Percentiles rank a stretch among this genome's conserved stretches.
Evolutionary conservation across 2,113 vertebrate species (phyloP).

Genomic region (Cromileptes altivelis): DNA sequence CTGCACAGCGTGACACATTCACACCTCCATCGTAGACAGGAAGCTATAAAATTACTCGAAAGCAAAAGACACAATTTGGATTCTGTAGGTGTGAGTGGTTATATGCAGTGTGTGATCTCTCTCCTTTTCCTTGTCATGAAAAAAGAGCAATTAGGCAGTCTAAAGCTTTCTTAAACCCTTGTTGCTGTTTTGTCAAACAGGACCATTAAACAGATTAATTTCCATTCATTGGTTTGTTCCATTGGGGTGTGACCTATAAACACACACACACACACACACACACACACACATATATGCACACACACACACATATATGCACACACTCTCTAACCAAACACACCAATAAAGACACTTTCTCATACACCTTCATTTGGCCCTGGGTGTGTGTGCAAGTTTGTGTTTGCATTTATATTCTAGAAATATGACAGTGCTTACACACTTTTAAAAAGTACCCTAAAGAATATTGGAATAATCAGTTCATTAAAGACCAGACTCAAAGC

Average conservation of each 20-base stretch:
- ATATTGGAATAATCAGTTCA: background rate
- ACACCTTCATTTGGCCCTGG: background rate
- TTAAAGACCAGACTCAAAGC: background rate
- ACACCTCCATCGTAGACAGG: too few relatives aligned
- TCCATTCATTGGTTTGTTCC: conserved; percentile 10
- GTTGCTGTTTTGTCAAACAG: conserved; percentile 14
- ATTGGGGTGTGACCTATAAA: background rate
- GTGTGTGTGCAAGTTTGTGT: background rate
- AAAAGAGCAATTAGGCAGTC: conserved; percentile 7
- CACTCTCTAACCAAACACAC: background rate
- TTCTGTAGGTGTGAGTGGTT: background rate
- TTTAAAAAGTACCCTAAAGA: background rate
- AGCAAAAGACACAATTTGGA: background rate
- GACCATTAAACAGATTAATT: conserved; percentile 27
- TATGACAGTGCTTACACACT: background rate
- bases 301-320: background rate
- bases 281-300: background rate
- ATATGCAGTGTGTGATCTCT: background rate
- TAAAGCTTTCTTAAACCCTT: conserved; percentile 16
- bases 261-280: background rate
- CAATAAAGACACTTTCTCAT: background rate
- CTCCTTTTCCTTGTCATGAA: background rate
- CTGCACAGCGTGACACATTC: too few relatives aligned
- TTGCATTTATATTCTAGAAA: background rate
- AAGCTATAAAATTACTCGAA: background rate